Conservation (phyloP, 2,113 vertebrate species). For the Phylloscopus trochilus region DNA sequence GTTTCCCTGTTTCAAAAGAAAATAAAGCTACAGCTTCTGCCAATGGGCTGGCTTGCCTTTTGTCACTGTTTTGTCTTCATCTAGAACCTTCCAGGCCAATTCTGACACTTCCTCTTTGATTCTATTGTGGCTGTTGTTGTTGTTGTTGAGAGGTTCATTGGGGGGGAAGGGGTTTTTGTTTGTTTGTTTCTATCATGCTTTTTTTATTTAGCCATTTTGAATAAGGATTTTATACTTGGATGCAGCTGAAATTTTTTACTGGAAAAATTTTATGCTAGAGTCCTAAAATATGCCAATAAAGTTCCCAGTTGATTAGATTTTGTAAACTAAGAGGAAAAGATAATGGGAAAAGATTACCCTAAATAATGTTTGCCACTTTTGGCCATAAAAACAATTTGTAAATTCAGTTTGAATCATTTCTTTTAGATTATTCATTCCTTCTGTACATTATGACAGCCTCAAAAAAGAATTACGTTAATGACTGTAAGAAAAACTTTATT, state of each 20-base stretch:
- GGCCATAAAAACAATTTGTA: rapidly evolving
- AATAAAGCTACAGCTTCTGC: slow-evolving; percentile 25
- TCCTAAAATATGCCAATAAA: neutral
- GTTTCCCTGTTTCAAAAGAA: slow-evolving; percentile 5
- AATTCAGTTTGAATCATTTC: neutral
- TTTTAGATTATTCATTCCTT: neutral
- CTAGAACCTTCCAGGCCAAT: neutral
- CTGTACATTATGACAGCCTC: neutral
- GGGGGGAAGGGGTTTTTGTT: no score
- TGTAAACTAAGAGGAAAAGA: neutral
- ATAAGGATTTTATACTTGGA: neutral
- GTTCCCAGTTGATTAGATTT: neutral
- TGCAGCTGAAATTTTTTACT: neutral
- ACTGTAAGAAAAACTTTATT: neutral
- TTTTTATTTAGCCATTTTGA: neutral
- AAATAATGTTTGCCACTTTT: neutral
- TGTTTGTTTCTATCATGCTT: neutral
- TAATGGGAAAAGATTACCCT: neutral
- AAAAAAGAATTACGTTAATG: neutral
- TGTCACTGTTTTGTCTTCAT: slow-evolving; percentile 38
- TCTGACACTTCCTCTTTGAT: neutral
- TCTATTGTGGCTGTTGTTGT: neutral
- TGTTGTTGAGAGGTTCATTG: rapidly evolving
- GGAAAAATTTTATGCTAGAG: neutral
- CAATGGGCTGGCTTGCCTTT: slow-evolving; percentile 13